Conservation (phyloP, 2,888 invertebrate genomes). For the Agonopterix arenella region DNA sequence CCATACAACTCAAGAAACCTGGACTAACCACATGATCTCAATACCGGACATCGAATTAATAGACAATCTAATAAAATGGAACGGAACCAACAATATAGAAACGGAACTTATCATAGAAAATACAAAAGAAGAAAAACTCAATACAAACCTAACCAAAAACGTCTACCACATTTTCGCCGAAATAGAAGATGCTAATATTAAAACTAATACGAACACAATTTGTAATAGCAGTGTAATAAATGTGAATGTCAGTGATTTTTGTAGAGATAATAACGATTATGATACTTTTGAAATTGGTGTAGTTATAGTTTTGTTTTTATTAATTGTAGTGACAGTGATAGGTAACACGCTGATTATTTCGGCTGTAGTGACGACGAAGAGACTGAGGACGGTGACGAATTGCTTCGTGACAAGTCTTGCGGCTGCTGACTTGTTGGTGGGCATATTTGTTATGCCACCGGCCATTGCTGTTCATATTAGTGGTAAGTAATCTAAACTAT, state of each 20-base stretch:
- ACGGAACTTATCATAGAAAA: slow-evolving; percentile 47
- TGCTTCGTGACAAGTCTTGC: slow-evolving; percentile 97
- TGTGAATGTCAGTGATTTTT: slow-evolving; percentile 21
- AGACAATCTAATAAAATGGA: slow-evolving; percentile 50
- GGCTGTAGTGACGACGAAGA: slow-evolving; percentile 90
- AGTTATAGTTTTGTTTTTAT: slow-evolving; percentile 78
- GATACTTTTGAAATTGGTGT: slow-evolving; percentile 75
- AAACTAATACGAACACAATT: slow-evolving; percentile 15
- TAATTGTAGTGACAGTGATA: slow-evolving; percentile 85
- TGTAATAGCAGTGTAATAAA: slow-evolving; percentile 19
- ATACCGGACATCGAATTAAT: slow-evolving; percentile 33
- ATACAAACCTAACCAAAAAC: slow-evolving; percentile 34
- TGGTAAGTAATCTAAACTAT: no score
- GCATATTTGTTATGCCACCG: slow-evolving; percentile 96
- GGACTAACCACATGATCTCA: slow-evolving; percentile 51
- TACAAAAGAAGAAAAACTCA: slow-evolving; percentile 39
- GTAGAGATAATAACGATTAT: slow-evolving; percentile 30
- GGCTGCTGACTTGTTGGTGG: slow-evolving; percentile 94
- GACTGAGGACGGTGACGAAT: slow-evolving; percentile 94
- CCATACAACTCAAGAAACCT: slow-evolving; percentile 1
- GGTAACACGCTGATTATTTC: slow-evolving; percentile 94
- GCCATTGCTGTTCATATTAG: slow-evolving; percentile 92
- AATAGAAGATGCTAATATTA: slow-evolving; percentile 19
- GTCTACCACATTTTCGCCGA: slow-evolving; percentile 40
- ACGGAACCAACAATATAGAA: slow-evolving; percentile 33